A percentile compares a stretch with the other conserved stretches of the same genome.
These are phyloP conservation scores for Aramus guarauna DNA, from an alignment of 2,113 vertebrate species.

Conservation along the genomic window DNA sequence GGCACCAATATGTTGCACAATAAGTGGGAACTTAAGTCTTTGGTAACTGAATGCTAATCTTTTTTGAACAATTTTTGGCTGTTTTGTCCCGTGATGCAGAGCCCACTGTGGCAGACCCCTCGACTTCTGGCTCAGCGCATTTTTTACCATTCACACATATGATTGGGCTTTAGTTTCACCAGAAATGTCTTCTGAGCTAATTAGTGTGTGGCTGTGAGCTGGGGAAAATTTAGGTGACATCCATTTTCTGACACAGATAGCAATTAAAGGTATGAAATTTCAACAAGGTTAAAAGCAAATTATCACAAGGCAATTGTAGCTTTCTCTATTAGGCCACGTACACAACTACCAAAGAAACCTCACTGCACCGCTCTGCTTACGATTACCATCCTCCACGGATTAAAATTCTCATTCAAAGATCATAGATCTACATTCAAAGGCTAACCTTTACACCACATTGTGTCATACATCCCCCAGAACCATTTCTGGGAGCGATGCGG, in stretches of 20 bases:
- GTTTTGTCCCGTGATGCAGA: neutral
- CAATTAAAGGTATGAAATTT: neutral
- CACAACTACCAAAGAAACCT: neutral
- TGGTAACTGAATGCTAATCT: neutral
- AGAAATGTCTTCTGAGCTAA: neutral
- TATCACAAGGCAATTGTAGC: neutral
- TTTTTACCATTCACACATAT: neutral
- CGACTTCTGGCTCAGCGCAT: neutral
- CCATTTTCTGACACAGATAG: neutral
- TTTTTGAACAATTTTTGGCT: neutral
- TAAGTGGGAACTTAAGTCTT: neutral
- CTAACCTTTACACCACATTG: neutral
- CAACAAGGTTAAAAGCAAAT: neutral
- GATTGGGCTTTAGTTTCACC: neutral
- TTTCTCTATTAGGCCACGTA: neutral
- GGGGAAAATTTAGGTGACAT: neutral
- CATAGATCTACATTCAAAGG: neutral
- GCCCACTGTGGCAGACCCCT: neutral
- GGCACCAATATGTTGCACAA: neutral
- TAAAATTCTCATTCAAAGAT: neutral
- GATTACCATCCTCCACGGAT: rapidly evolving
- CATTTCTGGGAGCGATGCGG: neutral
- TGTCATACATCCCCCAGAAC: no score
- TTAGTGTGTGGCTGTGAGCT: neutral
- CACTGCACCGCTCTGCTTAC: neutral